Evolutionary conservation across 2,797 vertebrate species (phyloP).

Genomic region (Enteromius anoplus): DNA sequence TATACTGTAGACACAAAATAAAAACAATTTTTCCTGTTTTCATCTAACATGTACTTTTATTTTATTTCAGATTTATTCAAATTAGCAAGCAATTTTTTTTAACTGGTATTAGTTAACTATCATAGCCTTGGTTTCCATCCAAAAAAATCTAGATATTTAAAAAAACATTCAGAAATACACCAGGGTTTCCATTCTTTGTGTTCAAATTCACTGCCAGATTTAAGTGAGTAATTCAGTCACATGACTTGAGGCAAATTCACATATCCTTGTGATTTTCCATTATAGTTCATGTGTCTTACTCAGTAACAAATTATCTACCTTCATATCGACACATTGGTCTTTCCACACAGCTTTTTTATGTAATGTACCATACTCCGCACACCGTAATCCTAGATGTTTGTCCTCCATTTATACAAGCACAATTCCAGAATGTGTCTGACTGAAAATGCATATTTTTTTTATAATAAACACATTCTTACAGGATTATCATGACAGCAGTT

Average conservation of each 20-base stretch:
- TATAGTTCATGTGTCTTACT: background rate
- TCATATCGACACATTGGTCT: background rate
- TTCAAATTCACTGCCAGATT: background rate
- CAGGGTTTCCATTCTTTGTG: background rate
- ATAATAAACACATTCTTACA: background rate
- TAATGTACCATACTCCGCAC: background rate
- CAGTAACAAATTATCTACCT: background rate
- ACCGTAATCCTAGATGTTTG: background rate
- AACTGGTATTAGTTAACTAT: background rate
- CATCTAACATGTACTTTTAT: background rate
- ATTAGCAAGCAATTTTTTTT: background rate
- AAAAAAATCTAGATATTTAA: background rate
- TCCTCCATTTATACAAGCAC: background rate
- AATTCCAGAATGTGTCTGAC: background rate
- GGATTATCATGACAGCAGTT: background rate
- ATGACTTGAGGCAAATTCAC: background rate
- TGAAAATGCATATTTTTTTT: slow-evolving; percentile 1
- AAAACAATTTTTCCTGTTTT: background rate
- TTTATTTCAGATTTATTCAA: background rate
- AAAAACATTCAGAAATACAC: background rate
- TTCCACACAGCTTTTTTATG: background rate
- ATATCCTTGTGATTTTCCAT: background rate
- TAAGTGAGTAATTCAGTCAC: background rate
- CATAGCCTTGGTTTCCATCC: background rate
- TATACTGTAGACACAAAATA: background rate